Base-by-base conservation (phyloP, 2,888 invertebrate species). In the Enoplolaimus lenunculus region DNA sequence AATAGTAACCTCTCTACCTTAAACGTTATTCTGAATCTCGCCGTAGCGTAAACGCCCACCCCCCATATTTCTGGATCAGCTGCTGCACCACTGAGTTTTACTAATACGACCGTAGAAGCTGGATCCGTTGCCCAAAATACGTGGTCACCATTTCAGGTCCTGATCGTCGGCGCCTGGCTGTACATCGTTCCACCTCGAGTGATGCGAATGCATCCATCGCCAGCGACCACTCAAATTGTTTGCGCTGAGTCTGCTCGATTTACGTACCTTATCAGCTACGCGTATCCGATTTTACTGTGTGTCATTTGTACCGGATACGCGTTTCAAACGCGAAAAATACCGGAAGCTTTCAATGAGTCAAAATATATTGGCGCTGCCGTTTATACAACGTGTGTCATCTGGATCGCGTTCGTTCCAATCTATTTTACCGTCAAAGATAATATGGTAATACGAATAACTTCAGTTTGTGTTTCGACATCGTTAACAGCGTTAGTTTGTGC, bases 391-490 rank as follows among this genome's bases (percentile, higher is more conserved):
- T 92, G 90, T 72, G 90, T 84, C 73, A 83, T 82, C 69, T 83
- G 81, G 82, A 75, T 82, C 70, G 83, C 81, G 1, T 83, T 84
- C 73, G 81, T 83, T 33, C 82, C 82, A 59, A 81, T 83, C 80
- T 91, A 93, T 83, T 91, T 83, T 72, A 81, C 80, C 60, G 82
- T 82, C 21, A 80, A 80, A 13, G 77, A 78, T 71, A 80, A 81
- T 72, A 81, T 93, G 74, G 90, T 91, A 16, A 85, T 94, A 72
- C 86, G 94, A 73, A 90, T 93, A 80, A 93, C 91, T 76, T 92
- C 92, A 81, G 91, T 94, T 90, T 91, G 92, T 70, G 90, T 93
- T 78, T 92, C 93, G 76, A 93, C 94, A 80, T 91, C 91, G 73
- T 86, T 95, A 75, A 91, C 91, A 77, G 93, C 93, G 74, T 91